phyloP scores from a whole-genome alignment of 1,140 invertebrate genomes.

The Polyergus mexicanus region DNA sequence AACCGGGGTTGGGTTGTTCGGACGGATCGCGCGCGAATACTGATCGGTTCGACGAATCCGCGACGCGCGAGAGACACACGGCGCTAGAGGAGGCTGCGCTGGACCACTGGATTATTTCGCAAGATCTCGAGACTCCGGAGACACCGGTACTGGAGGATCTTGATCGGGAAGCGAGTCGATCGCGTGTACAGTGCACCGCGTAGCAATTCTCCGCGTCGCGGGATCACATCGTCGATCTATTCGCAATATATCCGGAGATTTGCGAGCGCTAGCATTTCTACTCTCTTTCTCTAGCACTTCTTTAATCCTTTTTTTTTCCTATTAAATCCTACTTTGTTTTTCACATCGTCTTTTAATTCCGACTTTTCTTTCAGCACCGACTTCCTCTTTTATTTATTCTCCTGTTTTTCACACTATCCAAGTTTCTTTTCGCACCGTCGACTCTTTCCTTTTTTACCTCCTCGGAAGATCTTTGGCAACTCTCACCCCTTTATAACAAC shows the following conservation, averaged over 20 bases:
- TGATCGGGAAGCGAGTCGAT: neutral
- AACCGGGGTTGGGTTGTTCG: slow-evolving; percentile 17
- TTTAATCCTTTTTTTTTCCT: slow-evolving; percentile 1
- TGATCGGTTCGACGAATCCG: slow-evolving; percentile 7
- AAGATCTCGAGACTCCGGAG: neutral
- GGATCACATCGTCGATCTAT: neutral
- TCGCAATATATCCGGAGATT: neutral
- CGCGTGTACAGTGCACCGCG: neutral
- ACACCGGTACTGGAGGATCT: neutral
- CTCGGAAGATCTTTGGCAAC: slow-evolving; percentile 21
- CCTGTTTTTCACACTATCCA: slow-evolving; percentile 28
- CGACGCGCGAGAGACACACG: slow-evolving; percentile 11
- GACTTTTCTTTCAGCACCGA: neutral
- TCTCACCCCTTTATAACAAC: neutral
- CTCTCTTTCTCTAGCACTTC: neutral
- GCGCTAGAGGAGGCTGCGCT: slow-evolving; percentile 14
- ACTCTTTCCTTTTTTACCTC: neutral
- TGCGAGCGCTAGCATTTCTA: neutral
- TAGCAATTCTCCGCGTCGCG: neutral
- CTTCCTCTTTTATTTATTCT: neutral
- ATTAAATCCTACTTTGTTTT: neutral
- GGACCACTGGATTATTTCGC: neutral
- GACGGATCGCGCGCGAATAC: slow-evolving; percentile 16
- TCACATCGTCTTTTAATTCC: neutral
- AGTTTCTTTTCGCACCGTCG: slow-evolving; percentile 3